Base-by-base conservation (phyloP, 2,888 invertebrate genomes). In the Diarsia dahlii region DNA sequence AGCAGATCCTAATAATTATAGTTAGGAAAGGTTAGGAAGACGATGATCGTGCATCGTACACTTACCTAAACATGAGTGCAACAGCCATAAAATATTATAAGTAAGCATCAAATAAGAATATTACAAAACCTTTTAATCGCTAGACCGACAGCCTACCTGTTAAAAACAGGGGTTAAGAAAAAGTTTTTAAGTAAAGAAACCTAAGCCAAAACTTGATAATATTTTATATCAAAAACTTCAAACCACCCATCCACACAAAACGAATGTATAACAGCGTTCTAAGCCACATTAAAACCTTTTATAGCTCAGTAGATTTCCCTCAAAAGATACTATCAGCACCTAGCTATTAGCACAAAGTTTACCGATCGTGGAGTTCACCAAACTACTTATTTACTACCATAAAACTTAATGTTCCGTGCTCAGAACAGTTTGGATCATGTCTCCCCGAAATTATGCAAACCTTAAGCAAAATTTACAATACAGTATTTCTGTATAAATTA, bases 321-420 rank as follows among this genome's bases (percentile, higher is more conserved):
- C 66, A 74, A 67, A 75, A 84, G 89, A 90, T 89, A 69, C 79
- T 89, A 92, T 93, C 93, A 77, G 78, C n/a, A 83, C 74, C 64
- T 83, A 79, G 85, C 84, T 82, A 88, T 91, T 89, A 90, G 90
- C 89, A 86, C 85, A 87, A 91, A 90, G 84, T 90, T 90, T 79
- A 66, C 71, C 83, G 75, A 85, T 86, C 64, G 75, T 77, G 39
- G 86, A 71, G 78, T 84, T 87, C 80, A 84, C 88, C 88, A 89
- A 94, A 94, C 94, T 92, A 94, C 93, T 94, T 91, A 94, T 94
- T 94, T 94, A 88, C 88, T 80, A 82, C 84, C 92, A 92, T 94
- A 90, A 94, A 94, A 91, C 90, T 91, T 88, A 91, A 89, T 87
- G 88, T 91, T 93, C 81, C 95, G 95, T 95, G 94, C 87, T 89